Evolutionary conservation across 2,888 invertebrate species (phyloP).

Genomic region (Ochlodes sylvanus): DNA sequence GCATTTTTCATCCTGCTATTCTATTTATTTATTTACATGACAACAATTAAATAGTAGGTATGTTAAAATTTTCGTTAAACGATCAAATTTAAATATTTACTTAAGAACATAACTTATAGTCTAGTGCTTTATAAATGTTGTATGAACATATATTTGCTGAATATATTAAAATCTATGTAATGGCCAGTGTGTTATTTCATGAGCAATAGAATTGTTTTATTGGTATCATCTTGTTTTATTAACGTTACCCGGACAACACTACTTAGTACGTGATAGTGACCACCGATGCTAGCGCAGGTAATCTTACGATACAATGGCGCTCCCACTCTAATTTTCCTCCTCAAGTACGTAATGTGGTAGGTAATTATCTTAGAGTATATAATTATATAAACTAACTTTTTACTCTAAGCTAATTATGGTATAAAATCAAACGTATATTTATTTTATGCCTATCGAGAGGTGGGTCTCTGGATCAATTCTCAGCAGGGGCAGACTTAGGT

Average conservation of each 20-base stretch:
- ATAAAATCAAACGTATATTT: no score
- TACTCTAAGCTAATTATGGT: no score
- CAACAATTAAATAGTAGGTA: slow-evolving; percentile 20
- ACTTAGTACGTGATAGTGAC: no score
- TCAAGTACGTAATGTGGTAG: no score
- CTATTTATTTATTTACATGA: slow-evolving; percentile 29
- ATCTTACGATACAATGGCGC: no score
- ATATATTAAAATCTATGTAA: slow-evolving; percentile 40
- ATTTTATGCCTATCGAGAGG: no score
- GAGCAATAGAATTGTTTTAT: slow-evolving; percentile 56
- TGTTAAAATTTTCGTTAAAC: slow-evolving; percentile 28
- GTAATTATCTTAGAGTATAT: no score
- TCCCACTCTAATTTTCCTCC: no score
- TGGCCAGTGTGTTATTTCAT: slow-evolving; percentile 53
- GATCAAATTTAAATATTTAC: slow-evolving; percentile 30
- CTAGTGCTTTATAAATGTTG: slow-evolving; percentile 42
- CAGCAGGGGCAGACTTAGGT: no score
- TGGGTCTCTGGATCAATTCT: no score
- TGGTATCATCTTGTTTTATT: slow-evolving; percentile 44
- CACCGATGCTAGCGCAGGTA: no score
- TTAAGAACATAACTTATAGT: slow-evolving; percentile 32
- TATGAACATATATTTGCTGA: slow-evolving; percentile 36
- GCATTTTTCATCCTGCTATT: slow-evolving; percentile 15
- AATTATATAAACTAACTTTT: no score
- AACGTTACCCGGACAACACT: neutral